Evolutionary conservation across 53 echinoderm and acorn worm species (phyloP).

Genomic region (Antedon mediterranea): DNA sequence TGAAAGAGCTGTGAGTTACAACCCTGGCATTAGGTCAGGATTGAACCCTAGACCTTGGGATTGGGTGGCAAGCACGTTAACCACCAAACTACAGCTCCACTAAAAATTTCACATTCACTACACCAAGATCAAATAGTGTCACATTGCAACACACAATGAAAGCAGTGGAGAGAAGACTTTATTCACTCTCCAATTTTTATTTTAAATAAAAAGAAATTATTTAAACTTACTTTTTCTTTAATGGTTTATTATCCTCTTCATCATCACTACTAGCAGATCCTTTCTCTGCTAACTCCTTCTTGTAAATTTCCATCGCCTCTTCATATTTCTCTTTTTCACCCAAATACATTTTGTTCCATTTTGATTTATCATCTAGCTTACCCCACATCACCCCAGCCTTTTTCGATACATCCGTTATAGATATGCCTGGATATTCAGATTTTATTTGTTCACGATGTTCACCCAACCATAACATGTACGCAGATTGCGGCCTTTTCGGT

Average conservation of each 20-base stretch:
- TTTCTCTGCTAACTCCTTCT: constrained; percentile 35
- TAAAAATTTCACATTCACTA: too few relatives aligned
- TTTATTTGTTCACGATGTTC: constrained; percentile 57
- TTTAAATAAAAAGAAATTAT: background rate
- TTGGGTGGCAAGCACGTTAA: too few relatives aligned
- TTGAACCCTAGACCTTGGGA: too few relatives aligned
- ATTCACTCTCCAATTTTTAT: too few relatives aligned
- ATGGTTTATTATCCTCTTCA: background rate
- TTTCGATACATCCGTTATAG: constrained; percentile 75
- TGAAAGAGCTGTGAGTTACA: too few relatives aligned
- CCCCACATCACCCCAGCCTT: constrained; percentile 89
- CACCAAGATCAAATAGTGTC: too few relatives aligned
- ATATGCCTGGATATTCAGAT: constrained; percentile 46
- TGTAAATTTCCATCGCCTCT: constrained; percentile 43
- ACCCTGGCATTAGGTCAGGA: too few relatives aligned
- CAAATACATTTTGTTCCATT: constrained; percentile 46
- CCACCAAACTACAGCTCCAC: too few relatives aligned
- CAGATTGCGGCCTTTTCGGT: constrained; percentile 63
- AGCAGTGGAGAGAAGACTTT: background rate
- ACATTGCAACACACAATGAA: too few relatives aligned
- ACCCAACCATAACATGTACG: constrained; percentile 75
- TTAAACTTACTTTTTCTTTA: constrained; percentile 8
- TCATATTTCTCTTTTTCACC: constrained; percentile 48
- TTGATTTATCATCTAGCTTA: constrained; percentile 48
- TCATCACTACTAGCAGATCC: constrained; percentile 9